Conservation (phyloP, 2,113 vertebrate species). For the Hippocampus comes region DNA sequence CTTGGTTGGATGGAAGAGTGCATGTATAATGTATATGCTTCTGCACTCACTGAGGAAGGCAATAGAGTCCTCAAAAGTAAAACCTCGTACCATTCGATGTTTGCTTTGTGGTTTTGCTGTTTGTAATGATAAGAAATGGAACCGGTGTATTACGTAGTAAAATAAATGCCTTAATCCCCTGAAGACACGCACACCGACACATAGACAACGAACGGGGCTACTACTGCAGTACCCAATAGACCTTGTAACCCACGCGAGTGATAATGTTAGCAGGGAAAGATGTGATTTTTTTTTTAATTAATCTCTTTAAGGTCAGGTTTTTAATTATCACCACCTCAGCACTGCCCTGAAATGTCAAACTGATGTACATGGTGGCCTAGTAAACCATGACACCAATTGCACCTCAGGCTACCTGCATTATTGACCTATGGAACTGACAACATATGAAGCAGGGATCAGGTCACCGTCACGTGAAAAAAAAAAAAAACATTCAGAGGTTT, state of each 20-base stretch:
- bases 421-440: neutral
- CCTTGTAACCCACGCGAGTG: constrained; percentile 20
- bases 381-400: constrained; percentile 4
- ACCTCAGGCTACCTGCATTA: neutral
- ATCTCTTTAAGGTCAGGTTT: constrained; percentile 1
- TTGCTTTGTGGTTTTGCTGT: neutral
- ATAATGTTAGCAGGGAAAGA: constrained; percentile 9
- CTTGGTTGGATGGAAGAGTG: neutral
- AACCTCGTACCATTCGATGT: neutral
- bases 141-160: neutral
- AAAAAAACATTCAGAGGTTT: neutral
- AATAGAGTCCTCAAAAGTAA: neutral
- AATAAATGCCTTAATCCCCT: neutral
- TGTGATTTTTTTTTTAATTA: neutral
- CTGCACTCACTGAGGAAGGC: neutral
- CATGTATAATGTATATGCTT: constrained; percentile 1
- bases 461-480: neutral
- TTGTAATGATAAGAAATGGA: neutral
- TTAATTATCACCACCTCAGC: neutral
- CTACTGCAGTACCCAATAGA: constrained; percentile 23
- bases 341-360: constrained; percentile 8
- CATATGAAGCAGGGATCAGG: neutral
- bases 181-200: neutral
- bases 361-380: constrained; percentile 2
- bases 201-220: constrained; percentile 15